phyloP scores from a whole-genome alignment of 2,888 invertebrate species.

The Hypolimnas misippus region DNA sequence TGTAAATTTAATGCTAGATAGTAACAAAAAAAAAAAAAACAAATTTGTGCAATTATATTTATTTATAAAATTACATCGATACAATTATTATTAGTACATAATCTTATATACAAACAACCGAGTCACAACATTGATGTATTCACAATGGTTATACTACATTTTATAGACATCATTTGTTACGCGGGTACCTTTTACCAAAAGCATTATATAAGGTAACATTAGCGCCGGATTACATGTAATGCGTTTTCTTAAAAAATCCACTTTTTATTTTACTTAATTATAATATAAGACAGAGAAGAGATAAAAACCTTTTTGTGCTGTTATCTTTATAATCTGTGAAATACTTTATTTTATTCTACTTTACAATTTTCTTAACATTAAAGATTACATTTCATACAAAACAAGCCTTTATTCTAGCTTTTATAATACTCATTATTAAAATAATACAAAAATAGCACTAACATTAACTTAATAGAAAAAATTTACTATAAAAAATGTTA shows the following conservation, averaged over 20 bases:
- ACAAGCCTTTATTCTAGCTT: neutral
- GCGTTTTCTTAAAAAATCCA: slow-evolving; percentile 11
- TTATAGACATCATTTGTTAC: slow-evolving; percentile 46
- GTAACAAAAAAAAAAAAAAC: slow-evolving; percentile 4
- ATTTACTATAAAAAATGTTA: neutral
- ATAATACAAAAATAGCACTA: neutral
- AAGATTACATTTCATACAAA: slow-evolving; percentile 1
- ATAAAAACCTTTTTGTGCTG: neutral
- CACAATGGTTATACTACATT: slow-evolving; percentile 9
- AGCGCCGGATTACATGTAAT: slow-evolving; percentile 65
- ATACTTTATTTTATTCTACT: neutral
- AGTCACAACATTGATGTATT: slow-evolving; percentile 37
- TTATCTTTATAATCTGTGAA: slow-evolving; percentile 18
- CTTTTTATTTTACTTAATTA: neutral
- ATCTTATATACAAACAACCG: slow-evolving; percentile 37
- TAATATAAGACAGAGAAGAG: neutral
- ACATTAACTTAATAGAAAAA: neutral
- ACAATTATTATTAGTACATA: slow-evolving; percentile 16
- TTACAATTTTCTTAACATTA: neutral
- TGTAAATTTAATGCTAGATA: too few relatives aligned
- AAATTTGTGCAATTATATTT: slow-evolving; percentile 31
- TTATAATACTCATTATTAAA: neutral
- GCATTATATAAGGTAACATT: slow-evolving; percentile 77
- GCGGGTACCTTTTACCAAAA: slow-evolving; percentile 65
- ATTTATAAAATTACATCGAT: slow-evolving; percentile 34